Conservation (phyloP, 2,113 vertebrate genomes). For the Lipotes vexillifer region DNA sequence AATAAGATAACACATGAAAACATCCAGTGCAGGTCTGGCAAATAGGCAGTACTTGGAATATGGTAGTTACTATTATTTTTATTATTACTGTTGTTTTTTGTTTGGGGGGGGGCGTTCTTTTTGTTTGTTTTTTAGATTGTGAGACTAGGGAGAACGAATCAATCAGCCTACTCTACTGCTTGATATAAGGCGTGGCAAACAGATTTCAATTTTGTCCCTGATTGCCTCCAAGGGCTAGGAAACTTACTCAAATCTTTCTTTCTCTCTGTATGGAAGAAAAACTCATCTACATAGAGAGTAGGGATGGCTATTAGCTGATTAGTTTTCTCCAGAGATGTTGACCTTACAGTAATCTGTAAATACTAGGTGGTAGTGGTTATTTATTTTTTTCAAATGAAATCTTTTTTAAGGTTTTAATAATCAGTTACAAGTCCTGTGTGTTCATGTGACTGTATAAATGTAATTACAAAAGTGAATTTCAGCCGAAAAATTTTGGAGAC, state of each 20-base stretch:
- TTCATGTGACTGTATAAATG: slow-evolving; percentile 14
- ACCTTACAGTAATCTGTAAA: slow-evolving; percentile 43
- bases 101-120: background rate
- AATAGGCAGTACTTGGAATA: background rate
- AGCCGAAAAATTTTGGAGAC: background rate
- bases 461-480: slow-evolving; percentile 36
- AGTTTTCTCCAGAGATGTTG: slow-evolving; percentile 19
- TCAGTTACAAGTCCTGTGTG: background rate
- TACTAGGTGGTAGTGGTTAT: background rate
- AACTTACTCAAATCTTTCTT: slow-evolving; percentile 30
- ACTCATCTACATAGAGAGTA: background rate
- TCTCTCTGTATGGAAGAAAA: background rate
- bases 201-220: background rate
- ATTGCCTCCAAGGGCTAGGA: background rate
- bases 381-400: slow-evolving; percentile 33
- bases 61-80: background rate
- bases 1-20: background rate
- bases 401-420: slow-evolving; percentile 25
- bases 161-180: background rate
- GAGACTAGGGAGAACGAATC: background rate
- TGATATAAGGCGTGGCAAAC: background rate
- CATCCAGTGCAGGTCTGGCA: background rate
- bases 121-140: background rate
- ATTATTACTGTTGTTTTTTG: background rate
- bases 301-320: slow-evolving; percentile 39